phyloP scores from a whole-genome alignment of 2,113 vertebrate genomes.

The Glareola pratincola region DNA sequence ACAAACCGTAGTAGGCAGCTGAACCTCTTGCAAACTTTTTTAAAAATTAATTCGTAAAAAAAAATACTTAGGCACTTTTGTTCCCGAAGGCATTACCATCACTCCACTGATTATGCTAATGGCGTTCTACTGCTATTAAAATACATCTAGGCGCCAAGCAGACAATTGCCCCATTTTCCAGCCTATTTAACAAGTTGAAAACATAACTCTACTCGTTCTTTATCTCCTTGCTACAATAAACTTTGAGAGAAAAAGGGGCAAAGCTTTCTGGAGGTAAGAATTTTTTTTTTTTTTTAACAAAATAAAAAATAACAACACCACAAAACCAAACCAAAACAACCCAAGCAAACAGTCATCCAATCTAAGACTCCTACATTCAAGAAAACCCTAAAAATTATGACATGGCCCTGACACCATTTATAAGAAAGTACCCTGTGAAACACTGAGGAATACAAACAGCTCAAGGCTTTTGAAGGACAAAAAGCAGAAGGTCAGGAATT shows the following conservation, averaged over 20 bases:
- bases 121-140: neutral
- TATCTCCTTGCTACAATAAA: neutral
- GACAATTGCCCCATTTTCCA: conserved; percentile 58
- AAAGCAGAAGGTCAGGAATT: neutral
- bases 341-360: neutral
- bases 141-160: neutral
- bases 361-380: neutral
- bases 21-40: neutral
- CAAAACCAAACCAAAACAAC: neutral
- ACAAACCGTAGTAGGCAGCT: neutral
- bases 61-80: neutral
- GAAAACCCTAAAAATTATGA: neutral
- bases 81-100: conserved; percentile 2
- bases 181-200: conserved; percentile 59
- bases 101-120: conserved; percentile 15
- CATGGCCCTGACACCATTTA: neutral
- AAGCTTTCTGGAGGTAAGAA: neutral
- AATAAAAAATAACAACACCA: neutral
- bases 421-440: neutral
- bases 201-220: neutral
- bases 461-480: neutral
- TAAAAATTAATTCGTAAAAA: neutral
- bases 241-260: neutral
- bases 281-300: neutral
- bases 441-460: neutral